A percentile compares a stretch with the other conserved stretches of the same genome.
phyloP scores from a whole-genome alignment of 1,140 invertebrate species.

The Bathynomus jamesi region DNA sequence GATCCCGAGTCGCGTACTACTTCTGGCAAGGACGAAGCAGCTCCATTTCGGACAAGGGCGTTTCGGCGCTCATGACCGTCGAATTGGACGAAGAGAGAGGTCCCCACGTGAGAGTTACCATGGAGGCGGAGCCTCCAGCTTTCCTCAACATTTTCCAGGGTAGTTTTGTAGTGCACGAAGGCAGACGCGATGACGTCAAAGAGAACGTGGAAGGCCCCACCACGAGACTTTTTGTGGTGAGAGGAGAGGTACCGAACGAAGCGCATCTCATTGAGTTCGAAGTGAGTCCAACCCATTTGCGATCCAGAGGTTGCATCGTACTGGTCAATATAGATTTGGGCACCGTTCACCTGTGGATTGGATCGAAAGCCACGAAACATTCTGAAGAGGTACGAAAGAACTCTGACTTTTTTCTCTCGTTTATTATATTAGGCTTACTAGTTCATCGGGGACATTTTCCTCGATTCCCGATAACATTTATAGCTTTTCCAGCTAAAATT shows the following conservation, averaged over 20 bases:
- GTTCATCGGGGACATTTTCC: no score
- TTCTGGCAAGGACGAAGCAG: constrained; percentile 85
- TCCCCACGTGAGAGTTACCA: constrained; percentile 67
- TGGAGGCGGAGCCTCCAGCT: constrained; percentile 75
- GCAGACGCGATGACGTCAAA: constrained; percentile 46
- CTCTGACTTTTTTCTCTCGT: not conserved
- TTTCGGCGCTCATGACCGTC: constrained; percentile 79
- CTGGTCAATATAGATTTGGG: constrained; percentile 59
- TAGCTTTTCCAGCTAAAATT: no score
- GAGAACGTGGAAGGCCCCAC: constrained; percentile 10
- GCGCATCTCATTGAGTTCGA: constrained; percentile 68
- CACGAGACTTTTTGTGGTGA: constrained; percentile 55
- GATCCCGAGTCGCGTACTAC: constrained; percentile 82
- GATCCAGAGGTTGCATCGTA: constrained; percentile 67
- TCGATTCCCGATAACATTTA: no score
- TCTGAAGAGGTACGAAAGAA: constrained; percentile 22
- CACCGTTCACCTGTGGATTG: constrained; percentile 70
- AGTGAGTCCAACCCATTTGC: constrained; percentile 57
- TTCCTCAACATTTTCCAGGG: constrained; percentile 81
- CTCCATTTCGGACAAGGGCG: constrained; percentile 83
- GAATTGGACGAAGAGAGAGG: constrained; percentile 81
- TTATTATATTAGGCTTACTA: not conserved
- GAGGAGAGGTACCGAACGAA: constrained; percentile 67
- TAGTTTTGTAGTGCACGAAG: constrained; percentile 59
- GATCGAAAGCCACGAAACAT: constrained; percentile 52